Evolutionary conservation across 2,797 vertebrate genomes (phyloP), one percentile per base, ranked within the genome.

Genomic region (Sphaeramia orbicularis): DNA sequence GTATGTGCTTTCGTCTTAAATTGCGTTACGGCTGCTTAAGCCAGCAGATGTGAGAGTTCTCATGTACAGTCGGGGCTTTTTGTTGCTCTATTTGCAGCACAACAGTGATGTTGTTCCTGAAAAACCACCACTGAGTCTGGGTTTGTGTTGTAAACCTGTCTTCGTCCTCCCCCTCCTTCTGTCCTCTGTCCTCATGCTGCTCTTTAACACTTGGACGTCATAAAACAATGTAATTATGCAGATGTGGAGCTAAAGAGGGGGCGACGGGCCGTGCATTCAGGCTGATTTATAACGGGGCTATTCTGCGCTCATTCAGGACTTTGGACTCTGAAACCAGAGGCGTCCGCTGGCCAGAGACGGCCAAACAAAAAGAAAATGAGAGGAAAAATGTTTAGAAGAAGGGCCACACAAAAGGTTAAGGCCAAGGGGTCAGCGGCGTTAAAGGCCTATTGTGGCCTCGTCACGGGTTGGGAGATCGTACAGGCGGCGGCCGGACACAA

Each of bases 191-290:
- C 74, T 77, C 86, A 74, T 13, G 4, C 86, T 67, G 81, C 76
- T 89, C 90, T 93, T 93, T 94, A 94, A 90, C 91, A 89, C 89
- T 71, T 62, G 44, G 86, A 89, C 87, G 88, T 92, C 93, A 89
- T 93, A 92, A 94, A 94, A 92, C 90, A 90, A 89, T 91, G 84
- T 87, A 87, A 87, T 93, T 88, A 91, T 77, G 80, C 55, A 75
- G 81, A 78, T 84, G 87, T 68, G 70, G 67, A 60, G 86, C 83
- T 80, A 82, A 84, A 89, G 80, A 88, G 82, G 82, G 81, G 79
- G 84, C 67, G 80, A 78, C 72, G 48, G 45, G 71, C 73, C 57
- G 67, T 80, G 86, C 82, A 80, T 84, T 86, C 81, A 71, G 69
- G 18, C 69, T 90, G 93, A 94, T 94, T 94, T 94, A 93, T 60